Base-by-base conservation (phyloP, 2,888 invertebrate species). In the Lucinisca nassula region DNA sequence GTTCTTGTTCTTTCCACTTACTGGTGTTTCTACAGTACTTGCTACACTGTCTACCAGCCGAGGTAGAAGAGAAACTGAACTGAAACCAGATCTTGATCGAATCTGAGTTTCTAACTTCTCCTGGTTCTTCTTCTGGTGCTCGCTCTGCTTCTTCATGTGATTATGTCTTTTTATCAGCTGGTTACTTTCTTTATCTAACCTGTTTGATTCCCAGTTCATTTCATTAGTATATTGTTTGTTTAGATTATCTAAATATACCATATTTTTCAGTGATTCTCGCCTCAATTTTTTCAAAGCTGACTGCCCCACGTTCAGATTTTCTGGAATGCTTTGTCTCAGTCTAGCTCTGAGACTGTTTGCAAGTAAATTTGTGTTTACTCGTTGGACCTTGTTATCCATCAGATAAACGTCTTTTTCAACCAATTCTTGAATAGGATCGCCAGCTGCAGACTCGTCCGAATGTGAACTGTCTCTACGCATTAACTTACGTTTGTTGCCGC, bases 281-380 rank as follows among this genome's bases (percentile, higher is more conserved):
- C 87, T 67, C 12, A 91, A 73, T 88, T 90, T 90, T 35, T 87
- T 84, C 79, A 89, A 81, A 17, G 89, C 72, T 12, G 81, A 72
- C 21, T 79, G 73, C 27, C 79, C 70, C 0, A 83, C 73, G 14
- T 87, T 77, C 1, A 86, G 51, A 30, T 90, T 91, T 0, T 85
- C 89, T 12, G 91, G 91, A 1, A 90, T 72, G 61, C 84, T 85
- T 35, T 89, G 80, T 30, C 85, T 84, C n/a, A 93, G 75, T 32
- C 91, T 84, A 21, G 90, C 86, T 8, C 92, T 82, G 0, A 93
- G 82, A 82, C 93, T 93, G 87, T 92, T 93, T 17, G 91, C 85
- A 74, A 93, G 75, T 35, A 93, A 82, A 72, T 93, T 93, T 55
- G 87, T 81, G 32, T 90, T 89, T 2, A 89, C 58, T 51, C 85